Base-by-base conservation (phyloP, 2,888 invertebrate genomes). In the Pheosia tremula region DNA sequence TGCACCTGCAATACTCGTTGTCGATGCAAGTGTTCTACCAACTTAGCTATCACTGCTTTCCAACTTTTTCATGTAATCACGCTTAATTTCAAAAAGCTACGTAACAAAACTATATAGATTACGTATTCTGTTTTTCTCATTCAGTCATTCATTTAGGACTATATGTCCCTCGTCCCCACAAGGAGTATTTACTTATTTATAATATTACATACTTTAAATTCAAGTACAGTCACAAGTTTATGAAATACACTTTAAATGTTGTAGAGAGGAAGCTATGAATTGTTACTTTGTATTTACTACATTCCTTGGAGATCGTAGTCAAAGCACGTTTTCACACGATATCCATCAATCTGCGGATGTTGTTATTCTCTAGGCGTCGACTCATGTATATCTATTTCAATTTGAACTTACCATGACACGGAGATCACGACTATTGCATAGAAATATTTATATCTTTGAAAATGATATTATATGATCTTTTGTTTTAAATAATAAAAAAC, bases 321-420 rank as follows among this genome's bases (percentile, higher is more conserved):
- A 3, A 64, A 57, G 59, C 81, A 78, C 77, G 82, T 71, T 63
- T 72, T 53, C 57, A 41, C 56, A 69, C 68, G 71, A 72, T 76
- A 73, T 76, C 66, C 69, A 76, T 77, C 72, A 73, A 74, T 77
- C 68, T 58, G 38, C 64, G 49, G 66, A 71, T 71, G 66, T 80
- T 75, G 66, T 61, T 70, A 82, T 81, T 78, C 79, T 54, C 38
- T 52, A 38, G 59, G 11, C 57, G 71, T 64, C 39, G 5, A 39
- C 7, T 61, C 63, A 59, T 24, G 24, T 63, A 63, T 69, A 60
- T 74, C 64, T 64, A 63, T 67, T 68, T 62, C 60, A 63, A 71
- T 72, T 62, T 68, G 0, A 67, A 65, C 71, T 73, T 59, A 70
- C 72, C 59, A 64, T 59, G 61, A 63, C 57, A 66, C 68, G 56